A percentile compares a stretch with the other conserved stretches of the same genome.
These are phyloP conservation scores for Archocentrus centrarchus DNA, from an alignment of 2,113 vertebrate genomes.

Conservation along the genomic window DNA sequence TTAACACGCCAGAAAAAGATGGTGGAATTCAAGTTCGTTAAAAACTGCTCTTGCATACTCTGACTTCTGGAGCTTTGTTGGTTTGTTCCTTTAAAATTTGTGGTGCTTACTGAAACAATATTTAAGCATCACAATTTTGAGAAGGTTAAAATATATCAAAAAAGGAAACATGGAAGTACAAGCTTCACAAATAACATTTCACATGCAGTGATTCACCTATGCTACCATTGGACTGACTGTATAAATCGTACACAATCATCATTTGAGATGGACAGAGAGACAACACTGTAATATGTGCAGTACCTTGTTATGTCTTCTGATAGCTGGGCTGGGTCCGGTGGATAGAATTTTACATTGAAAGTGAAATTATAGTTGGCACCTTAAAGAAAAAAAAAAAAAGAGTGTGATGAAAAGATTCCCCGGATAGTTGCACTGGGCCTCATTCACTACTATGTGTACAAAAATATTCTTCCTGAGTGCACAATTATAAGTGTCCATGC, in stretches of 20 bases:
- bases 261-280: not conserved
- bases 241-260: no score
- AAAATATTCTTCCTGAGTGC: not conserved
- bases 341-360: constrained; percentile 86
- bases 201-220: not conserved
- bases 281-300: not conserved
- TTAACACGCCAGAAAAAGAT: not conserved
- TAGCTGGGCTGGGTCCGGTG: constrained; percentile 94
- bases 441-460: not conserved
- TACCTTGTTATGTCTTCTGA: constrained; percentile 99
- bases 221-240: not conserved
- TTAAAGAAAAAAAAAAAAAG: constrained; percentile 23
- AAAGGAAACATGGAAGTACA: not conserved
- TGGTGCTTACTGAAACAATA: not conserved
- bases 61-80: not conserved
- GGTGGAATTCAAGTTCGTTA: not conserved
- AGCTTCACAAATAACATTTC: not conserved
- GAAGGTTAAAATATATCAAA: not conserved
- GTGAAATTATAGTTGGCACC: constrained; percentile 86
- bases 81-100: rapidly evolving
- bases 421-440: not conserved
- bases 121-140: not conserved
- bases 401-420: not conserved
- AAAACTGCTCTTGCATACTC: not conserved
- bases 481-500: no score